Base-by-base conservation (phyloP, 2,797 vertebrate genomes). In the Periparus ater region DNA sequence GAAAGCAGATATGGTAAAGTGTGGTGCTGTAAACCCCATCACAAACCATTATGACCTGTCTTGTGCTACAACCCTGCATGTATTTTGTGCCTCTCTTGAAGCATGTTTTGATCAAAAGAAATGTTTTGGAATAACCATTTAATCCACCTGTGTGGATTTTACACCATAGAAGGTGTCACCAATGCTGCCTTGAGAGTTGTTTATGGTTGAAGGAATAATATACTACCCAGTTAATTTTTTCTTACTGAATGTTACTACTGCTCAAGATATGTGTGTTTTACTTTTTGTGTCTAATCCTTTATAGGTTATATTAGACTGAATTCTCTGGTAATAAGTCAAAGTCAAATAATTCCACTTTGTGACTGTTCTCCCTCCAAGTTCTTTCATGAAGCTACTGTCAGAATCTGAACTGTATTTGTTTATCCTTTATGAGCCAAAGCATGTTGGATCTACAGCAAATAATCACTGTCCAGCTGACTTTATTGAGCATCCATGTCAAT, bases 61-160 rank as follows among this genome's bases (percentile, higher is more conserved):
- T 25, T 44, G 18, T 63, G 42, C 42, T 48, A 29, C 29, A 47
- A 50, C 16, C 4, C 2, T 3, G 16, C 29, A 25, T 25, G 42
- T 29, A 29, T 34, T 73, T 73, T 34, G 25, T 0, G 0, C 26
- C 13, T 15, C 8, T 18, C 21, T 58, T 66, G 51, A 74, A 44
- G 9, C 4, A 15, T 0, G 0, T 51, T 30, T 38, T 27, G 18
- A 67, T 14, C 11, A 38, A 75, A 67, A 44, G 1, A 44, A 44
- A 27, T 58, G 8, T 27, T 67, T 75, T 75, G 45, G 22, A 44
- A 67, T 51, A 27, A 51, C 14, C 3, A 50, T 58, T 58, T 66
- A 27, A 44, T 27, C 36, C 38, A 36, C 12, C 27, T 36, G 8
- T 19, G 6, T 32, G 62, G 15, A 36, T 67, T 51, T 67, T 32